Percentiles rank a stretch among this genome's conserved stretches.
Evolutionary conservation across 1,140 invertebrate species (phyloP).

Genomic region (Saccostrea cuccullata): DNA sequence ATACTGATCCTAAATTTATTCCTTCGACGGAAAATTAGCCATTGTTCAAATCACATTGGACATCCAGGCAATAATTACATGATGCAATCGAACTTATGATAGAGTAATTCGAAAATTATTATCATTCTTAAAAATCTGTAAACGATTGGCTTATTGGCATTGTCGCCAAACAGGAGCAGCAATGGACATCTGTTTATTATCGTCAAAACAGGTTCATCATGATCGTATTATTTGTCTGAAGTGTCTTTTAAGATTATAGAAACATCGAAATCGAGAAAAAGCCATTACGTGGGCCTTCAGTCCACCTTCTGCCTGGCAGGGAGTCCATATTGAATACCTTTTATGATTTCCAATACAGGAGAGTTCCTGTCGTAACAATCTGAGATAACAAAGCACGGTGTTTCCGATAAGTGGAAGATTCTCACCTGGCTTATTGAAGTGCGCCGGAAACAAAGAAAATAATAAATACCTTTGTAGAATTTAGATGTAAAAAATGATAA

Average conservation of each 20-base stretch:
- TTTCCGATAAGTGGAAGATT: constrained; percentile 20
- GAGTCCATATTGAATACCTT: constrained; percentile 35
- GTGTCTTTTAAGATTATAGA: constrained; percentile 27
- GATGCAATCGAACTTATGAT: constrained; percentile 17
- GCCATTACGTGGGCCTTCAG: background rate
- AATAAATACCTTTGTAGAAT: background rate
- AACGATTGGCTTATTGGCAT: background rate
- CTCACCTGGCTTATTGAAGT: background rate
- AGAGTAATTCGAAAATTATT: constrained; percentile 29
- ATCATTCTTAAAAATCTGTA: background rate
- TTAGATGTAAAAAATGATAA: background rate
- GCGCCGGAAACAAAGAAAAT: constrained; percentile 9
- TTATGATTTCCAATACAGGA: constrained; percentile 29
- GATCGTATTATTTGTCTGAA: background rate
- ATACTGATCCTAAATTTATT: constrained; percentile 11
- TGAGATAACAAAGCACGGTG: background rate
- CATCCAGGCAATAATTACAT: background rate
- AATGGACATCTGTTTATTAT: constrained; percentile 16
- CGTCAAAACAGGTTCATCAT: constrained; percentile 1
- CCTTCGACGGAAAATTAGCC: background rate
- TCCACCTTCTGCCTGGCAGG: background rate
- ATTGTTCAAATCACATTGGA: background rate
- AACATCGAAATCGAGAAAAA: constrained; percentile 31
- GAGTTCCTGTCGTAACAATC: constrained; percentile 12
- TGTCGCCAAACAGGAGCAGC: background rate